Base-by-base conservation (phyloP, 1,140 invertebrate genomes). In the Eumeta japonica region DNA sequence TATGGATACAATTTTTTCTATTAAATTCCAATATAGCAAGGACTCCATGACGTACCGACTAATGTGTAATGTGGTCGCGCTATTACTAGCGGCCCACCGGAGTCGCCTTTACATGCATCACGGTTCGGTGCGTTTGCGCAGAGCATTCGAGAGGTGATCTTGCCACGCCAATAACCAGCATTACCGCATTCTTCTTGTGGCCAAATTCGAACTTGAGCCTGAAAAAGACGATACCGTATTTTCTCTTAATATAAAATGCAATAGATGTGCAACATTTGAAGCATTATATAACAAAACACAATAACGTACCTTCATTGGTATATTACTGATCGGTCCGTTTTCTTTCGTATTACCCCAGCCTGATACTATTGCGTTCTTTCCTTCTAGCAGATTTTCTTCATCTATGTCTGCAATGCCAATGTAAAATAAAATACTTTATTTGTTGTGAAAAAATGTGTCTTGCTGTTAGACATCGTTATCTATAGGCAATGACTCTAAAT, bases 311-410 rank as follows among this genome's bases (percentile, higher is more conserved):
- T 77, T 71, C 58, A 72, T 71, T 1, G 72, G 72, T 34, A 83
- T 68, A 32, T 77, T 66, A 13, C 86, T 84, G 0, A 81, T 64
- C 0, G 81, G 76, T 16, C 81, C 79, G 28, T 79, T 78, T 62
- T 88, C 85, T 10, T 77, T 70, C 0, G 80, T 81, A 38, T 79
- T 76, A 13, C 89, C 89, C 88, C 88, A 91, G 4, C 89, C 89
- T 16, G 87, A 81, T 0, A 87, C 84, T 0, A 83, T 78, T 1
- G 81, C 87, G n/a, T 80, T 62, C 36, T 78, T 62, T 31, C 87
- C 80, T 28, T 81, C 77, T 48, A 85, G 82, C 50, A 79, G 63
- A 28, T 61, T 48, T 11, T 50, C 54, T 43, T 71, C 78, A 18
- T 61, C 58, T 39, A 57, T 59, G 53, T 70, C 81, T 82, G 46